These are phyloP conservation scores for Noctua comes DNA, from an alignment of 2,888 invertebrate genomes.

Conservation along the genomic window DNA sequence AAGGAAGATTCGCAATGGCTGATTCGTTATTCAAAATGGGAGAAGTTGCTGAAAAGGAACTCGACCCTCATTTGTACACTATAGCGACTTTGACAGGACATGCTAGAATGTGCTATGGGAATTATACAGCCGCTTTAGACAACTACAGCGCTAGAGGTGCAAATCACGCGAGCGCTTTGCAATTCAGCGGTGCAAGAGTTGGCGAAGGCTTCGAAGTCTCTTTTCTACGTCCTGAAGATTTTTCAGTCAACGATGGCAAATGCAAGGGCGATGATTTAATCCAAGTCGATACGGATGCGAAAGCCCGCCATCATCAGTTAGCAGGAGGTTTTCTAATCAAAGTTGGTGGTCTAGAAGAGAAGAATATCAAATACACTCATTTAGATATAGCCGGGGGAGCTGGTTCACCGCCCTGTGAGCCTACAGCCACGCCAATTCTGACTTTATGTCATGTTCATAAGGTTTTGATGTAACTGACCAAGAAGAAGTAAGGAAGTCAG, in stretches of 20 bases:
- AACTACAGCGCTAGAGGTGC: slow-evolving; percentile 92
- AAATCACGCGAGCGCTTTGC: slow-evolving; percentile 91
- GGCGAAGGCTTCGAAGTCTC: slow-evolving; percentile 95
- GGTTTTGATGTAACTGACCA: slow-evolving; percentile 73
- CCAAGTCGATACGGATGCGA: slow-evolving; percentile 80
- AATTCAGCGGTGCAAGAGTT: slow-evolving; percentile 92
- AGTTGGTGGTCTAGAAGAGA: slow-evolving; percentile 95
- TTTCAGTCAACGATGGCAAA: slow-evolving; percentile 91
- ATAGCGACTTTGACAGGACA: slow-evolving; percentile 97
- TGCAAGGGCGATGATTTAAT: slow-evolving; percentile 95
- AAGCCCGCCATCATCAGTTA: slow-evolving; percentile 86
- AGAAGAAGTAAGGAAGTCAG: not conserved
- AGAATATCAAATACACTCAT: slow-evolving; percentile 94
- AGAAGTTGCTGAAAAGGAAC: slow-evolving; percentile 90
- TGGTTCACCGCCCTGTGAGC: slow-evolving; percentile 92
- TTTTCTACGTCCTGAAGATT: slow-evolving; percentile 92
- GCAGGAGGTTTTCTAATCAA: slow-evolving; percentile 93
- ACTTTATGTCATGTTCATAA: slow-evolving; percentile 90
- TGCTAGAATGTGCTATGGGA: slow-evolving; percentile 92
- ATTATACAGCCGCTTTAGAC: slow-evolving; percentile 93
- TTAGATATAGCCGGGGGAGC: slow-evolving; percentile 94
- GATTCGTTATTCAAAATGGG: slow-evolving; percentile 92
- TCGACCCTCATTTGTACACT: slow-evolving; percentile 96
- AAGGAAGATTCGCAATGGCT: slow-evolving; percentile 97
- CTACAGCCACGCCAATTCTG: slow-evolving; percentile 93